Evolutionary conservation across 2,888 invertebrate species (phyloP).

Genomic region (Trichopoda pennipes): DNA sequence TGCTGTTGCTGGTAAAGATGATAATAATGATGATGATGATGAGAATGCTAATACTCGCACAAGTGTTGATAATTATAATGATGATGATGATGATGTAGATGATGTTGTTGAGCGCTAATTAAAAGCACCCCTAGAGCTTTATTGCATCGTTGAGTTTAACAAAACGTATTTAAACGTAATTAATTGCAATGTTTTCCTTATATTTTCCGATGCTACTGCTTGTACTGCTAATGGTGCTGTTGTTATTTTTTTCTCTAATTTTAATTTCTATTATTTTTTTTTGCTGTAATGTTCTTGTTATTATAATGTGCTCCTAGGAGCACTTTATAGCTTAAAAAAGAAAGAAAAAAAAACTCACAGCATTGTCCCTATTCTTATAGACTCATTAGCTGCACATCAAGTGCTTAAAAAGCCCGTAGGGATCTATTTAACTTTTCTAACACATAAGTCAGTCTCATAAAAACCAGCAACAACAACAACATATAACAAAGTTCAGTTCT

Average conservation of each 20-base stretch:
- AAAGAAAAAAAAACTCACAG: slow-evolving; percentile 24
- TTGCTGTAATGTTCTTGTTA: slow-evolving; percentile 32
- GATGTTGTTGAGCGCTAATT: slow-evolving; percentile 68
- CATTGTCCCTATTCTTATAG: slow-evolving; percentile 71
- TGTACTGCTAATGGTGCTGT: slow-evolving; percentile 4
- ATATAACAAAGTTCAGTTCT: slow-evolving; percentile 48
- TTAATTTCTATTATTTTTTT: too few species aligned
- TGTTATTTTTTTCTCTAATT: background rate
- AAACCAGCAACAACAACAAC: slow-evolving; percentile 1
- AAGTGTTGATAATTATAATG: slow-evolving; percentile 50
- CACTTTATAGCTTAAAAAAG: slow-evolving; percentile 54
- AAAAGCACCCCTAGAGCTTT: slow-evolving; percentile 68
- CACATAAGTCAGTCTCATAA: slow-evolving; percentile 62
- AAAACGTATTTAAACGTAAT: slow-evolving; percentile 68
- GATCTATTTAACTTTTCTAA: slow-evolving; percentile 76
- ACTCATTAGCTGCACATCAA: slow-evolving; percentile 78
- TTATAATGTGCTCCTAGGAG: slow-evolving; percentile 60
- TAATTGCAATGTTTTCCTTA: slow-evolving; percentile 71
- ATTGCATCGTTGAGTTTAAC: slow-evolving; percentile 65
- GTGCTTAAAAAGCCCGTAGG: slow-evolving; percentile 76
- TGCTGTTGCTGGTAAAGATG: slow-evolving; percentile 19
- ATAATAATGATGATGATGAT: background rate
- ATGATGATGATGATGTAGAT: slow-evolving; percentile 63
- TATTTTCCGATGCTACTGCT: slow-evolving; percentile 50
- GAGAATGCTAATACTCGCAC: slow-evolving; percentile 46